These are phyloP conservation scores for Poecilobothrus nobilitatus DNA, from an alignment of 2,888 invertebrate species.

Conservation along the genomic window DNA sequence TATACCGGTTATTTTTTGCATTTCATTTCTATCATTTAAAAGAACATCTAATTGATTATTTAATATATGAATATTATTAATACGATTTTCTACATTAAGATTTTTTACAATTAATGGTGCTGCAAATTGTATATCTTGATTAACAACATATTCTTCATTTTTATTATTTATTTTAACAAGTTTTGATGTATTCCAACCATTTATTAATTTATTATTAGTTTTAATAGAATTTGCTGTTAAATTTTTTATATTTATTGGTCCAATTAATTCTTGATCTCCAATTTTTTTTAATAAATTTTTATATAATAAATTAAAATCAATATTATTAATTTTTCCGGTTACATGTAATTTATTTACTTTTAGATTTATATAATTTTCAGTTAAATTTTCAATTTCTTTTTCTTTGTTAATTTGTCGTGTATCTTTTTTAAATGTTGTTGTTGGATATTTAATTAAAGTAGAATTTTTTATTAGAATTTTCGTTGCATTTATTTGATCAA, in stretches of 20 bases:
- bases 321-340: constrained; percentile 16
- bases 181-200: constrained; percentile 29
- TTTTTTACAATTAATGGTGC: constrained; percentile 39
- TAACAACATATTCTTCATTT: constrained; percentile 41
- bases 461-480: constrained; percentile 19
- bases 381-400: neutral
- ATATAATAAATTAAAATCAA: constrained; percentile 20
- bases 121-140: constrained; percentile 44
- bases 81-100: constrained; percentile 39
- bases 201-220: constrained; percentile 30
- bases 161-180: constrained; percentile 39
- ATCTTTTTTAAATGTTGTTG: neutral
- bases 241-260: constrained; percentile 27
- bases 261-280: constrained; percentile 46
- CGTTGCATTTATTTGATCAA: constrained; percentile 21
- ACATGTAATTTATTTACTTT: neutral
- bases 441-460: neutral
- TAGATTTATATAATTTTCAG: neutral
- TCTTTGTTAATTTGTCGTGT: neutral
- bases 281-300: constrained; percentile 44
- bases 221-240: constrained; percentile 35
- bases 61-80: constrained; percentile 46
- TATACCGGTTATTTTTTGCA: constrained; percentile 43
- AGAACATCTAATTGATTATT: constrained; percentile 45
- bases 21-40: constrained; percentile 36